Percentiles rank a stretch among this genome's conserved stretches.
Conservation (phyloP, 2,888 invertebrate species). For the Thecophora atra region DNA sequence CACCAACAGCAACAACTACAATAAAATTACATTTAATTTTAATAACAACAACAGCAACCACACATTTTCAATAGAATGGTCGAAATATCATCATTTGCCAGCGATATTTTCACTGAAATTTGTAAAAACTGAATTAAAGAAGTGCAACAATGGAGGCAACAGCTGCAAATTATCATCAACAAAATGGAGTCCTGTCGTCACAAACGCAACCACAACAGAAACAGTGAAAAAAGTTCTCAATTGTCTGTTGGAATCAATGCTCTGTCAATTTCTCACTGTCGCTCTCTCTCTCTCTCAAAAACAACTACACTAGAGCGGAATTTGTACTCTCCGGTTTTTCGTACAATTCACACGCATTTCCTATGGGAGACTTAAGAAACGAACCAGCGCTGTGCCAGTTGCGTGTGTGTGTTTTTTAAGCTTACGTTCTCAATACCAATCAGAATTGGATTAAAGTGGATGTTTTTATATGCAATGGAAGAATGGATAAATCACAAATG, state of each 20-base stretch:
- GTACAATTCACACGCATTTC: too few relatives aligned
- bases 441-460: too few relatives aligned
- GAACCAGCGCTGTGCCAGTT: too few relatives aligned
- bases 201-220: conserved; percentile 17
- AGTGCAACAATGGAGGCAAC: conserved; percentile 33
- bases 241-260: neutral
- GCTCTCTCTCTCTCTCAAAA: too few relatives aligned
- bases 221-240: neutral
- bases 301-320: too few relatives aligned
- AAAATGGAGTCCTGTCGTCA: conserved; percentile 25
- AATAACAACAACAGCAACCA: conserved; percentile 42
- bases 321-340: too few relatives aligned
- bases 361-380: too few relatives aligned
- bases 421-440: too few relatives aligned
- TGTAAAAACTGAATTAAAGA: conserved; percentile 39
- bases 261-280: too few relatives aligned
- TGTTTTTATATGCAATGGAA: too few relatives aligned
- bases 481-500: too few relatives aligned
- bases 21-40: conserved; percentile 39
- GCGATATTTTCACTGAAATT: conserved; percentile 29
- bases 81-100: conserved; percentile 32
- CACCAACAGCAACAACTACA: conserved; percentile 43
- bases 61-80: conserved; percentile 32
- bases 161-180: conserved; percentile 21
- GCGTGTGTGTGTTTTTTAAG: too few relatives aligned